These are phyloP conservation scores for Epirrhoe alternata DNA, from an alignment of 2,888 invertebrate genomes.

Conservation along the genomic window DNA sequence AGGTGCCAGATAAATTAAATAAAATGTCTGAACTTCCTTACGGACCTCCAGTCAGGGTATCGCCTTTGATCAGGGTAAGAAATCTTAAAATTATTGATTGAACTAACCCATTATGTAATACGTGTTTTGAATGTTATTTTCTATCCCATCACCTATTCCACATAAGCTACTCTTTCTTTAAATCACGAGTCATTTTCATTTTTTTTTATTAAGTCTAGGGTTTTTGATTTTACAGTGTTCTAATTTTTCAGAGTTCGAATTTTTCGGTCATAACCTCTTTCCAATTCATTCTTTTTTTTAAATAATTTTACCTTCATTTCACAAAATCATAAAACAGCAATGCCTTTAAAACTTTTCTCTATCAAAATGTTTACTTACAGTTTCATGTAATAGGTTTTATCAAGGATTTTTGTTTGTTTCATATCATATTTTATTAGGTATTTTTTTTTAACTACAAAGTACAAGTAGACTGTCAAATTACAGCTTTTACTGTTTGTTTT, in stretches of 20 bases:
- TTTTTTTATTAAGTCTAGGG: not conserved
- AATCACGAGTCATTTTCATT: not conserved
- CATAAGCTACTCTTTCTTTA: not conserved
- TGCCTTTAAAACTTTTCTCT: too few relatives aligned
- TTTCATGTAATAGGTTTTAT: too few relatives aligned
- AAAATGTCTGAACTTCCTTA: conserved; percentile 78
- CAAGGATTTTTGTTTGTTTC: too few relatives aligned
- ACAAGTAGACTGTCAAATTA: too few relatives aligned
- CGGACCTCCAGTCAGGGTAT: conserved; percentile 90
- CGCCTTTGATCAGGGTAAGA: conserved; percentile 92
- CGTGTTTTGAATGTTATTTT: conserved; percentile 52
- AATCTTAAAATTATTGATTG: conserved; percentile 26
- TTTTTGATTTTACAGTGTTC: not conserved
- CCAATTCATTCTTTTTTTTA: conserved; percentile 9
- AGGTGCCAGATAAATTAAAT: conserved; percentile 43
- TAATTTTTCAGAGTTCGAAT: not conserved
- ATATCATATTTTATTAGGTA: too few relatives aligned
- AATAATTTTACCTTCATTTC: not conserved
- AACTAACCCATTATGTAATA: conserved; percentile 42
- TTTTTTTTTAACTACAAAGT: too few relatives aligned
- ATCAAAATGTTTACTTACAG: too few relatives aligned
- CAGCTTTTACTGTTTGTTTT: too few relatives aligned
- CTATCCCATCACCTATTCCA: not conserved
- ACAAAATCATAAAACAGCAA: not conserved
- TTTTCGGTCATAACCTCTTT: conserved; percentile 20